Evolutionary conservation across 2,888 invertebrate species (phyloP).

Genomic region (Pyrrhia umbra): DNA sequence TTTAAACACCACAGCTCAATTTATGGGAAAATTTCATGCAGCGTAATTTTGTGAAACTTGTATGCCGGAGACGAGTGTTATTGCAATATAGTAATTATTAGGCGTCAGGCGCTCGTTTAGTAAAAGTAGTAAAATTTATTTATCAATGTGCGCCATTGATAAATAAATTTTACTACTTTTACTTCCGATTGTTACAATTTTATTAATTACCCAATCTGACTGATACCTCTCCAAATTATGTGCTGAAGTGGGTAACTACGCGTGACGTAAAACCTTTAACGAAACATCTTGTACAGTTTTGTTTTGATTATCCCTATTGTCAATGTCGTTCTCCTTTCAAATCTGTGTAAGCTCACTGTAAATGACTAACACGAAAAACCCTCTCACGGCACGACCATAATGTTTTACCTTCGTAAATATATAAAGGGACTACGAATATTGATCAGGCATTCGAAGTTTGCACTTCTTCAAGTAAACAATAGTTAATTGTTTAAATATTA

Average conservation of each 20-base stretch:
- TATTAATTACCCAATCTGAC: too few relatives aligned
- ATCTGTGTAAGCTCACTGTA: conserved; percentile 9
- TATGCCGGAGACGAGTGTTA: too few relatives aligned
- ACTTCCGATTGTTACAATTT: too few relatives aligned
- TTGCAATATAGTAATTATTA: too few relatives aligned
- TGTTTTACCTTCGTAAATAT: conserved; percentile 5
- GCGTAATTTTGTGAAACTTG: neutral
- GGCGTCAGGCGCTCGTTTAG: too few relatives aligned
- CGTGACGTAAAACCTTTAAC: conserved; percentile 28
- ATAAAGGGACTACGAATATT: conserved; percentile 16
- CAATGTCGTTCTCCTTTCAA: neutral
- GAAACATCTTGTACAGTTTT: neutral
- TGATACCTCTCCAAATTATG: too few relatives aligned
- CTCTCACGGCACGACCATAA: neutral
- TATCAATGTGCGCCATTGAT: too few relatives aligned
- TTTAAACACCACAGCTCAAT: neutral
- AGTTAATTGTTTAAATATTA: neutral
- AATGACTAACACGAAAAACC: conserved; percentile 21
- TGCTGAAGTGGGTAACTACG: conserved; percentile 1
- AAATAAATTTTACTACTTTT: too few relatives aligned
- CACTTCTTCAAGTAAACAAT: conserved; percentile 14
- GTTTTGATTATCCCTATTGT: conserved; percentile 20
- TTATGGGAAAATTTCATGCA: neutral
- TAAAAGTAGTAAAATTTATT: too few relatives aligned
- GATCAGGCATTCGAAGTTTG: conserved; percentile 20